phyloP scores from a whole-genome alignment of 2,888 invertebrate genomes.

The Leptothorax acervorum region DNA sequence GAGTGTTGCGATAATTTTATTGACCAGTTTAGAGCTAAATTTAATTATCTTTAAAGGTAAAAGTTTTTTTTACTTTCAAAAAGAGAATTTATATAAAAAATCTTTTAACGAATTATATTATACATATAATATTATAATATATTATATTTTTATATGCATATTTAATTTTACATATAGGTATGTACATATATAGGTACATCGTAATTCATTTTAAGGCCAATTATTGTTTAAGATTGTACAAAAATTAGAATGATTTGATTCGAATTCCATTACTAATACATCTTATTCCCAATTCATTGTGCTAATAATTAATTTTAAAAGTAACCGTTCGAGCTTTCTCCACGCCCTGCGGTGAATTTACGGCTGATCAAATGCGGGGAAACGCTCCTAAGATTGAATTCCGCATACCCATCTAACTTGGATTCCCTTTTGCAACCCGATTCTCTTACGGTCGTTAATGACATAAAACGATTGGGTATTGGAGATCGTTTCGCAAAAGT shows the following conservation, averaged over 20 bases:
- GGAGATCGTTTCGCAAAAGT: conserved; percentile 53
- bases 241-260: not conserved
- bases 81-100: not conserved
- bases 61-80: not conserved
- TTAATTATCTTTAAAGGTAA: not conserved
- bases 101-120: too few relatives aligned
- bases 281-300: conserved; percentile 23
- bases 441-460: conserved; percentile 52
- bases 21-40: not conserved
- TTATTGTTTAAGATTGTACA: not conserved
- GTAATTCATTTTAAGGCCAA: too few relatives aligned
- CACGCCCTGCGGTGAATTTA: conserved; percentile 24
- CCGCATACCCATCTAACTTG: conserved; percentile 45
- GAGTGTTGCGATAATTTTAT: too few relatives aligned
- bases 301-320: conserved; percentile 36
- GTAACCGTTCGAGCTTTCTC: conserved; percentile 12
- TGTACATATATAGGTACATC: too few relatives aligned
- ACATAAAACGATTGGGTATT: conserved; percentile 56
- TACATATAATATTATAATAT: too few relatives aligned
- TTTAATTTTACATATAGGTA: too few relatives aligned
- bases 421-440: conserved; percentile 45
- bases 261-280: conserved; percentile 14
- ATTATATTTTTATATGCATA: too few relatives aligned
- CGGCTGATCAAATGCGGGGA: conserved; percentile 37
- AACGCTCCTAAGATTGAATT: conserved; percentile 50